Evolutionary conservation across 2,888 invertebrate species (phyloP), one percentile per base, ranked within the genome.

Genomic region (Tenthredo livida): DNA sequence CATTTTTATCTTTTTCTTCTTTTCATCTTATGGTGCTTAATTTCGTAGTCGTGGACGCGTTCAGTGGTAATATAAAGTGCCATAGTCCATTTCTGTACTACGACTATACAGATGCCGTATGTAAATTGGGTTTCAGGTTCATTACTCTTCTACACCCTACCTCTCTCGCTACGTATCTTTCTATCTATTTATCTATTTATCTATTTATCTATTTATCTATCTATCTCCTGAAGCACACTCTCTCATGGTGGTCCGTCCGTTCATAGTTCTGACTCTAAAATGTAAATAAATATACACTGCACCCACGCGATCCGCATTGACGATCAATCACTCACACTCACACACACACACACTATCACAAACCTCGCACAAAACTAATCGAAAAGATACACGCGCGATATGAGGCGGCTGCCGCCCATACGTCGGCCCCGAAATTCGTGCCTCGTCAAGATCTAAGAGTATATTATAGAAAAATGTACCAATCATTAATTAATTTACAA

Each of bases 221-320:
- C 21, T 12, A 61, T 61, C 61, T 61, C 21, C n/a, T 25, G n/a
- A 40, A 72, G 40, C 40, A 72, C 72, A 72, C 40, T 72, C 40
- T 72, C 17, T 72, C n/a, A n/a, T 21, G 40, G 37, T 70, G 67
- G 33, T n/a, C 43, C 29, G 29, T 29, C 2, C 10, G 21, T n/a
- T 73, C 21, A n/a, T 25, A 43, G 7, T 40, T 43, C 15, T 43
- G n/a, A 37, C 21, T 21, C 72, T 73, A 43, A 73, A 40, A 73
- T 37, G 72, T 73, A 73, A 73, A 73, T 73, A 73, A 73, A 73
- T 73, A 73, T 43, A 73, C 40, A 73, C 43, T 10, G 43, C 72
- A 73, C 72, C 72, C 72, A 40, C 40, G 40, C 43, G n/a, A 25
- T 73, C 29, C 29, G 2, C 72, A 43, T 43, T 21, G 72, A 73